Evolutionary conservation across 2,113 vertebrate species (phyloP).

Genomic region (Picathartes gymnocephalus): DNA sequence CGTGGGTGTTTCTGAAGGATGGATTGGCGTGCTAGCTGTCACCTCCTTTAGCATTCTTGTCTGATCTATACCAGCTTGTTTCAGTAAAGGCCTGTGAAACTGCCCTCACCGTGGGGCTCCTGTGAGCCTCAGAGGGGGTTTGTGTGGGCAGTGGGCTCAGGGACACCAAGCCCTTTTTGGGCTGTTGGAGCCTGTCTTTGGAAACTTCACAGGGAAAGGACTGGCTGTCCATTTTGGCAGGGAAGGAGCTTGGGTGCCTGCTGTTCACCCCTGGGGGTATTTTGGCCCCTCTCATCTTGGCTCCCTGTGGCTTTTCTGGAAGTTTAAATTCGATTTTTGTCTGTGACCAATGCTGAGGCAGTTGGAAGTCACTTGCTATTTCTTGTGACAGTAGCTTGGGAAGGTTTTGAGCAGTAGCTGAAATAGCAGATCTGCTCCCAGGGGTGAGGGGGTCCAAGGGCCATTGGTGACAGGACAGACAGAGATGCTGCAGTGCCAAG

Average conservation of each 20-base stretch:
- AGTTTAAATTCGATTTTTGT: background rate
- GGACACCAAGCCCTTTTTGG: too few relatives aligned
- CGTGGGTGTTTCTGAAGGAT: background rate
- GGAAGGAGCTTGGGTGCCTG: fast-evolving
- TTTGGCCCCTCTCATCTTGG: background rate
- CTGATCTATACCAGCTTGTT: fast-evolving
- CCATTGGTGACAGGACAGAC: fast-evolving
- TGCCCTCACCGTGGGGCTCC: fast-evolving
- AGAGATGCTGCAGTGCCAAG: background rate
- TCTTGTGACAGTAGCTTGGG: background rate
- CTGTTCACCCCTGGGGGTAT: fast-evolving
- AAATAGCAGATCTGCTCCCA: background rate
- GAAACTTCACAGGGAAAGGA: background rate
- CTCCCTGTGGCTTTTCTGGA: background rate
- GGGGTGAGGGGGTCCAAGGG: background rate
- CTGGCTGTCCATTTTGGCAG: background rate
- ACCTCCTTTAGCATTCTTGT: background rate
- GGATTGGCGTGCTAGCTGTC: background rate
- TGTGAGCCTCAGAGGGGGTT: background rate
- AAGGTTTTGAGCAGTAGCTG: background rate
- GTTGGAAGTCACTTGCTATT: background rate
- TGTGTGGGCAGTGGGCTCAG: background rate
- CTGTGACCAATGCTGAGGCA: background rate
- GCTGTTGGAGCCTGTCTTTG: background rate
- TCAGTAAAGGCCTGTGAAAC: background rate